Evolutionary conservation across 2,888 invertebrate species (phyloP).

Genomic region (Elysia crispata): DNA sequence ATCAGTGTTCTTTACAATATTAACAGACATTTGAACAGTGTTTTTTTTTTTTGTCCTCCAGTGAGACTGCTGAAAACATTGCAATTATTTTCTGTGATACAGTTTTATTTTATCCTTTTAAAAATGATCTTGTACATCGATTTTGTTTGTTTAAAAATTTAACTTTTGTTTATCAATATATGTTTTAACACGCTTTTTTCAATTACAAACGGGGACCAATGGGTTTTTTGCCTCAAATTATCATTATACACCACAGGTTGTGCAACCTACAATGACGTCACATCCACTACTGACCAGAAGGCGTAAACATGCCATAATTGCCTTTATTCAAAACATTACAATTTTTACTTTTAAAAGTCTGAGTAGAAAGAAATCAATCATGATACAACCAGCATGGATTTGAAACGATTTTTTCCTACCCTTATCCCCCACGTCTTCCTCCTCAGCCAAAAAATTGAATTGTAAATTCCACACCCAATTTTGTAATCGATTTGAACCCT

Average conservation of each 20-base stretch:
- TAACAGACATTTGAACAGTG: too few species aligned
- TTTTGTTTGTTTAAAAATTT: background rate
- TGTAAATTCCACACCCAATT: too few species aligned
- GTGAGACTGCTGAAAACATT: too few species aligned
- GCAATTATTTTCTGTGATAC: background rate
- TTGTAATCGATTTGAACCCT: too few species aligned
- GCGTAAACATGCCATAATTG: too few species aligned
- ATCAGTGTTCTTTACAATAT: too few species aligned
- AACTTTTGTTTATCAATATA: background rate
- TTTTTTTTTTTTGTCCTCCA: too few species aligned
- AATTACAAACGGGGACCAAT: conserved; percentile 16
- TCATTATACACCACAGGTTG: too few species aligned
- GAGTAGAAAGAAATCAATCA: background rate
- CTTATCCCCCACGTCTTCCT: too few species aligned
- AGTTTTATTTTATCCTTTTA: background rate
- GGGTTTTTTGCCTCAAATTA: conserved; percentile 9
- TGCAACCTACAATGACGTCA: background rate
- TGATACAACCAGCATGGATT: background rate
- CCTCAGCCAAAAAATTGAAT: too few species aligned
- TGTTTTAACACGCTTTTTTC: background rate
- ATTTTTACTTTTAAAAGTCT: background rate
- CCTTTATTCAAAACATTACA: background rate
- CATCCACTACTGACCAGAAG: too few species aligned
- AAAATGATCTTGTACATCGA: background rate
- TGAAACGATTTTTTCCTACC: too few species aligned